Base-by-base conservation (phyloP, 2,888 invertebrate genomes). In the Drosophila buzzatii region DNA sequence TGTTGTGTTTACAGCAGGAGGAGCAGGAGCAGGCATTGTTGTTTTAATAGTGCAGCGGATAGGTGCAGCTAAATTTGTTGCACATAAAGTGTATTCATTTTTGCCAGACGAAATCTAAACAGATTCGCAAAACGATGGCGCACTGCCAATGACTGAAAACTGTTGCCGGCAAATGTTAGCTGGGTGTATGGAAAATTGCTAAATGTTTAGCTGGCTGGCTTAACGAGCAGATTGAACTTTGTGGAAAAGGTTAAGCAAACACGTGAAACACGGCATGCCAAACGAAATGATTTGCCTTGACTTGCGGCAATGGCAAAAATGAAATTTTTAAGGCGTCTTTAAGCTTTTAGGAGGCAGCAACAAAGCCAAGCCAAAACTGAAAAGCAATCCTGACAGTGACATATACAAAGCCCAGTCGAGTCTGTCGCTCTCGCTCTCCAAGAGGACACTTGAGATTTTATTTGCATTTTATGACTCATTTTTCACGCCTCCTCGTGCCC, bases 391-490 rank as follows among this genome's bases (percentile, higher is more conserved):
- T 72, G 79, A 80, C 79, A 77, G 66, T 79, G 80, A 79, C 80
- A 75, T 45, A 63, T 66, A 77, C 53, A 45, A 61, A 41, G 53
- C 57, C 33, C 39, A 41, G 27, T 7, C n/a, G 33, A 20, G 47
- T 44, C 76, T 45, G 65, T 39, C 23, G 39, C 55, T 52, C 20
- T 57, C 20, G 59, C 37, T 31, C 37, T 23, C 16, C 63, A 5
- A 59, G 73, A 84, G 88, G 83, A 87, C 82, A 81, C 90, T 86
- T 76, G 74, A 86, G 72, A 79, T 89, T 83, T 86, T 86, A 86
- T 86, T 86, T 86, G 90, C 90, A 90, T 86, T 86, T 86, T 86
- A 86, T 86, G 87, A 86, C 85, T 86, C 90, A 86, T 86, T 86
- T 86, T 90, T 89, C 89, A 90, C 82, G 90, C 81, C 88, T 69